Evolutionary conservation across 1,140 invertebrate genomes (phyloP).

Genomic region (Melitaea cinxia): DNA sequence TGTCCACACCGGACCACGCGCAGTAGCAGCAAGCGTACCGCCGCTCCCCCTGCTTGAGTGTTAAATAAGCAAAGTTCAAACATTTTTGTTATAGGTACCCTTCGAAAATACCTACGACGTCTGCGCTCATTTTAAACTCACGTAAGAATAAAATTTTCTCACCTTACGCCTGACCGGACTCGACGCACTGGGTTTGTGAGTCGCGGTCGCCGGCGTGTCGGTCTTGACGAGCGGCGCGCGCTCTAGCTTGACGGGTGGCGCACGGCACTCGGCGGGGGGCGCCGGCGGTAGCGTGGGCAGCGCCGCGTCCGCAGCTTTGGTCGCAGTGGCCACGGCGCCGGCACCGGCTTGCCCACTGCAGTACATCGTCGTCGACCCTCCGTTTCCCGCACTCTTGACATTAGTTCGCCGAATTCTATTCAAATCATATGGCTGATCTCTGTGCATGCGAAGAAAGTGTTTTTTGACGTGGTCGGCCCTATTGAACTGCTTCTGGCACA

Average conservation of each 20-base stretch:
- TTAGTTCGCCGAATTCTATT: constrained; percentile 87
- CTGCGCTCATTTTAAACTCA: too few relatives aligned
- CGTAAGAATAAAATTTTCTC: background rate
- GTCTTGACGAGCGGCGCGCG: constrained; percentile 57
- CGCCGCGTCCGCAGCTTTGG: constrained; percentile 16
- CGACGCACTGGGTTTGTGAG: constrained; percentile 49
- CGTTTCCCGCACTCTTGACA: constrained; percentile 58
- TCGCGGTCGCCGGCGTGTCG: constrained; percentile 41
- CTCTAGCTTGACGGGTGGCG: constrained; percentile 56
- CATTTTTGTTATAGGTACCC: too few relatives aligned
- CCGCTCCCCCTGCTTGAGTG: constrained; percentile 77
- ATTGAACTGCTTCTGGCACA: constrained; percentile 95
- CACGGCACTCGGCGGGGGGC: constrained; percentile 42
- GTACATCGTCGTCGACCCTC: constrained; percentile 83
- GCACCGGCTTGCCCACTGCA: constrained; percentile 35
- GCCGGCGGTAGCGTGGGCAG: constrained; percentile 25
- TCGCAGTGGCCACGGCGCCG: constrained; percentile 40
- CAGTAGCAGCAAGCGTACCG: constrained; percentile 93
- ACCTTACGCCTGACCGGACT: constrained; percentile 60
- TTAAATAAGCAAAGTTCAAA: background rate
- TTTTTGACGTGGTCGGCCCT: constrained; percentile 97
- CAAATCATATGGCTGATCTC: constrained; percentile 92
- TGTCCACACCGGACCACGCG: constrained; percentile 95
- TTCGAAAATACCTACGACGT: background rate
- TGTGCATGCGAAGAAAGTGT: constrained; percentile 94